phyloP scores from a whole-genome alignment of 2,888 invertebrate genomes.

The Imbricaverruca yamaguchii region DNA sequence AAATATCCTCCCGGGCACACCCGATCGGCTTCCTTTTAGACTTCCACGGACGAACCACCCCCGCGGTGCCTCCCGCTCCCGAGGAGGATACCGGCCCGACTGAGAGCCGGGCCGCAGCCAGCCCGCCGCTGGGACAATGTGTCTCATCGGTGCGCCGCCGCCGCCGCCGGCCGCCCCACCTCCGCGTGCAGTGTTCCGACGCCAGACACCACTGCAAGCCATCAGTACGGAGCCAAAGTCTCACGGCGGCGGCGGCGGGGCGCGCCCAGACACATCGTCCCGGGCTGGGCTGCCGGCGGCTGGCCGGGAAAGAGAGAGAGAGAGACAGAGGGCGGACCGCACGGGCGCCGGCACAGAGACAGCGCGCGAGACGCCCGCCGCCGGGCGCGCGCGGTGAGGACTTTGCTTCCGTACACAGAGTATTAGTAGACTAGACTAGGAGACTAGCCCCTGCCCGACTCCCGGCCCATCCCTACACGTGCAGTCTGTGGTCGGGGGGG shows the following conservation, averaged over 20 bases:
- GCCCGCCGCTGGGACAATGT: not conserved
- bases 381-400: not conserved
- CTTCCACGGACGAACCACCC: too few relatives aligned
- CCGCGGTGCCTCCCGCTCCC: too few relatives aligned
- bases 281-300: not conserved
- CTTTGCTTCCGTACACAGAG: not conserved
- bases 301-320: too few relatives aligned
- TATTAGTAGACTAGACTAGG: constrained; percentile 13
- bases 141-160: not conserved
- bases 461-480: not conserved
- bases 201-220: not conserved
- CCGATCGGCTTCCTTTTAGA: too few relatives aligned
- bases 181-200: too few relatives aligned
- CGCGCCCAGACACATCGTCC: not conserved
- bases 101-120: not conserved
- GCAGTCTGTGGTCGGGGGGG: too few relatives aligned
- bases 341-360: too few relatives aligned
- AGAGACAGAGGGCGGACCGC: too few relatives aligned
- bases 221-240: not conserved
- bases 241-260: not conserved
- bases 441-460: not conserved
- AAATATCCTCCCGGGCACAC: too few relatives aligned
- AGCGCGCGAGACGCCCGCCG: too few relatives aligned
- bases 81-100: too few relatives aligned
- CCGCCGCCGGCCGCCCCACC: too few relatives aligned